Conservation (phyloP, 2,797 vertebrate genomes). For the Gymnothorax javanicus region DNA sequence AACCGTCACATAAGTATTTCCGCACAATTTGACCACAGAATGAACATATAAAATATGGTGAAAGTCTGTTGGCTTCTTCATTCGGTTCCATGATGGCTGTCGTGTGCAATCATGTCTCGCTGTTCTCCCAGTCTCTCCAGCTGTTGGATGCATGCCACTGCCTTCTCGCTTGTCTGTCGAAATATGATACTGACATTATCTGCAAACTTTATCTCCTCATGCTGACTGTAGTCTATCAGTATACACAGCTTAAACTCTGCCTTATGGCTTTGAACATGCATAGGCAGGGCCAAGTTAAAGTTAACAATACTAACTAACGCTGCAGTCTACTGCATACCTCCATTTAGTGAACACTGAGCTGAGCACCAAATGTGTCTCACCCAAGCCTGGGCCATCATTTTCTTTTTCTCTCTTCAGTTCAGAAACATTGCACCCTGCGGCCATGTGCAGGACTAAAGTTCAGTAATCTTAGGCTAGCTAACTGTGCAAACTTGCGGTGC, state of each 20-base stretch:
- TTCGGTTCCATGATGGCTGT: too few relatives aligned
- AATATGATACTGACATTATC: too few relatives aligned
- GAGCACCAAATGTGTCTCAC: background rate
- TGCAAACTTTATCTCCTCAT: background rate
- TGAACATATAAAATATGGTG: too few relatives aligned
- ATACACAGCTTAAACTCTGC: background rate
- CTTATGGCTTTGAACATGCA: background rate
- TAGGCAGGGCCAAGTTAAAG: background rate
- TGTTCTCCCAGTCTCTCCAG: background rate
- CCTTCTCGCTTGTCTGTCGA: background rate
- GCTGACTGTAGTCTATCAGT: background rate
- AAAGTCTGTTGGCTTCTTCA: too few relatives aligned
- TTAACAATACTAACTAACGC: background rate
- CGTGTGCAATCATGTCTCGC: too few relatives aligned
- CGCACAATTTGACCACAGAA: too few relatives aligned
- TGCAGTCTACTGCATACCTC: background rate
- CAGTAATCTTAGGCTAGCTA: too few relatives aligned
- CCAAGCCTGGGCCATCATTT: background rate
- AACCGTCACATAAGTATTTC: too few relatives aligned
- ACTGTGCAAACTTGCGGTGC: too few relatives aligned
- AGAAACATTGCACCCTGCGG: too few relatives aligned
- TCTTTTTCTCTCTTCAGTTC: background rate
- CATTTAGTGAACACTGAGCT: background rate
- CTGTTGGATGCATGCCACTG: background rate
- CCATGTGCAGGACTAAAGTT: too few relatives aligned